Conservation (phyloP, 2,113 vertebrate genomes). For the Chinchilla lanigera region DNA sequence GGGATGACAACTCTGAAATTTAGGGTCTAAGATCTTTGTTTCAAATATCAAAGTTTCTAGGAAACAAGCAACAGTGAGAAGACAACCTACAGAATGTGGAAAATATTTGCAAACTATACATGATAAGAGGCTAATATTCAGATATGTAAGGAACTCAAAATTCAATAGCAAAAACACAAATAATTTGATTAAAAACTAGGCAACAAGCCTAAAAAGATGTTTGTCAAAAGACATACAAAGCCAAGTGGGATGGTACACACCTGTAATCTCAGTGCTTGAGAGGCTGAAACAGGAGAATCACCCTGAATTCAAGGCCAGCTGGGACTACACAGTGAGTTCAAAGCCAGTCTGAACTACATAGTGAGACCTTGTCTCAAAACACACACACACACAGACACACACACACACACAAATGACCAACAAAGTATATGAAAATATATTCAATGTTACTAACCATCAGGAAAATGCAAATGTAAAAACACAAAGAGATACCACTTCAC, state of each 20-base stretch:
- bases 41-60: conserved; percentile 20
- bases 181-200: background rate
- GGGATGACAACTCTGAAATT: conserved; percentile 43
- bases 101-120: background rate
- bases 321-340: background rate
- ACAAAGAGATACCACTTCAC: background rate
- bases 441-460: background rate
- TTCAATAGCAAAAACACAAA: background rate
- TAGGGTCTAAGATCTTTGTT: conserved; percentile 25
- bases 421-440: background rate
- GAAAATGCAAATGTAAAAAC: background rate
- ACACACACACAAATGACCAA: background rate
- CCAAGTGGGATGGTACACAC: background rate
- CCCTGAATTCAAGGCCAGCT: background rate
- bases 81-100: background rate
- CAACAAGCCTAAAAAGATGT: background rate
- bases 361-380: background rate
- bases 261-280: background rate
- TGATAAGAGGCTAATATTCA: background rate
- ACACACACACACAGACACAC: background rate
- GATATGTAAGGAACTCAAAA: background rate
- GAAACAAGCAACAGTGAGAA: background rate
- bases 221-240: background rate
- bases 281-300: background rate
- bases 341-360: background rate